Evolutionary conservation across 2,797 vertebrate genomes (phyloP), one percentile per base, ranked within the genome.

Genomic region (Notolepis coatsorum): DNA sequence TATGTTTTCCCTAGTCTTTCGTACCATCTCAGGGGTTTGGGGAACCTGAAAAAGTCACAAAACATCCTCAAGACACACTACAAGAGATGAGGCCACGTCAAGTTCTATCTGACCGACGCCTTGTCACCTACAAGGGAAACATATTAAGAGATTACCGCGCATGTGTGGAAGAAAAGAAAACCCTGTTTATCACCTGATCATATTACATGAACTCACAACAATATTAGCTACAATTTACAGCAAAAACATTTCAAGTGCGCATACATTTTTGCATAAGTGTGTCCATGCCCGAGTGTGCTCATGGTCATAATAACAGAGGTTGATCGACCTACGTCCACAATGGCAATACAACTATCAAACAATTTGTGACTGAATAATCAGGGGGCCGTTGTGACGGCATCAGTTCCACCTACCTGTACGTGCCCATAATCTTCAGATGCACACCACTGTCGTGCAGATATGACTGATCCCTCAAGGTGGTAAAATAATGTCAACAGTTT

Each of bases 91-190:
- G 94, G 94, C 94, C 94, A 93, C 95, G 95, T 95, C 93, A 95
- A 95, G 93, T 94, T 96, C 91, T 95, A 95, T 95, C 91, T 96
- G 95, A 95, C 89, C 84, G 65, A 77, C 94, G 92, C 93, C 92
- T 88, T 80, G 84, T 93, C 95, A 98, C 97, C 97, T 99, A 96
- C 90, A 90, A 90, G 96, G 95, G 95, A 95, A 96, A 96, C 97
- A 99, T 95, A 99, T 97, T 96, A 98, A n/a, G 89, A 99, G 97
- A 96, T 99, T 97, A 99, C 97, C 95, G 91, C 93, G 97, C 92
- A 98, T 98, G 96, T 98, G 97, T 97, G 97, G 95, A 96, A 98
- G 91, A 92, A 92, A n/a, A 84, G 27, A 77, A 65, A 64, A 5
- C 17, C 61, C 56, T n/a, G 41, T 43, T 49, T 51, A 27, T 39